Conservation (phyloP, 2,113 vertebrate species). For the Trogon surrucura region DNA sequence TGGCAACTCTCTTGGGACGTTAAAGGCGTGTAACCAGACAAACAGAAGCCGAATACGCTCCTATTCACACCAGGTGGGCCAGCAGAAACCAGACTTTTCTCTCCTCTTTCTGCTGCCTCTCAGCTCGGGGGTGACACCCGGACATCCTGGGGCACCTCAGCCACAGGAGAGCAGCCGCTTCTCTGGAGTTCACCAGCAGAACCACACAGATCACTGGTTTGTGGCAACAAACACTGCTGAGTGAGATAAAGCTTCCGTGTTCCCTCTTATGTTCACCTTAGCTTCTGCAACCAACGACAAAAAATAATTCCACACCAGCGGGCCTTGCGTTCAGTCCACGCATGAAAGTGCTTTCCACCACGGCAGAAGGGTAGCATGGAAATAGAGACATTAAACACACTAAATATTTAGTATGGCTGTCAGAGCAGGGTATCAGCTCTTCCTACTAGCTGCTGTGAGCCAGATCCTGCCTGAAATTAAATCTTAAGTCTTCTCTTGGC, state of each 20-base stretch:
- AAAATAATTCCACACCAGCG: not conserved
- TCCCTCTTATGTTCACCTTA: not conserved
- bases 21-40: not conserved
- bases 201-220: not conserved
- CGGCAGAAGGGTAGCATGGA: not conserved
- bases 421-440: not conserved
- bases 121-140: not conserved
- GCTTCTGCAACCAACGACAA: not conserved
- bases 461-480: constrained; percentile 17
- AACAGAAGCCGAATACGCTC: not conserved
- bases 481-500: constrained; percentile 3
- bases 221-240: not conserved
- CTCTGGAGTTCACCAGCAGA: not conserved
- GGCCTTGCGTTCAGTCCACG: not conserved
- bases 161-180: not conserved
- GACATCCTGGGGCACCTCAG: not conserved
- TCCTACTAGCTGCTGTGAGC: not conserved
- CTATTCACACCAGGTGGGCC: not conserved
- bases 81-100: not conserved
- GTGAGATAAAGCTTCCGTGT: not conserved
- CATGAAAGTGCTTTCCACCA: not conserved
- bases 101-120: not conserved
- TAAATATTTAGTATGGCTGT: not conserved
- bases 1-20: not conserved
- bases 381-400: not conserved